Evolutionary conservation across 1,140 invertebrate genomes (phyloP).

Genomic region (Bradynema listronoti): DNA sequence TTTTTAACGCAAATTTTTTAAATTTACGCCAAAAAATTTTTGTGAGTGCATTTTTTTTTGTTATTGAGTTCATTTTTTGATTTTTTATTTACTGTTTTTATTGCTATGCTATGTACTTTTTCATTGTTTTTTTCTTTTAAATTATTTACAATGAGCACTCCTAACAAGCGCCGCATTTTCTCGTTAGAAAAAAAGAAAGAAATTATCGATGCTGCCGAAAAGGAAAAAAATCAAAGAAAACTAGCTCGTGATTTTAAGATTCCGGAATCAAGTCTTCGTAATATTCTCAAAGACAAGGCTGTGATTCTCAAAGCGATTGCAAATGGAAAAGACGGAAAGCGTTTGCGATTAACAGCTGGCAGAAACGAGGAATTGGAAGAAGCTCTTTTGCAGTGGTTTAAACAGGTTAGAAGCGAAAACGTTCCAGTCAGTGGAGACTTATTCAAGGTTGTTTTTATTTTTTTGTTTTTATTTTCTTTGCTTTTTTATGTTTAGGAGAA

Average conservation of each 20-base stretch:
- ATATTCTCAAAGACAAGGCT: not conserved
- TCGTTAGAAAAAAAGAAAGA: not conserved
- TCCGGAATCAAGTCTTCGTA: not conserved
- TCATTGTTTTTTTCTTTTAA: too few species aligned
- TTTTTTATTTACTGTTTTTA: too few species aligned
- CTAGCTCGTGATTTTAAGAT: not conserved
- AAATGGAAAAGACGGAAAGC: not conserved
- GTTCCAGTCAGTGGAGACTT: not conserved
- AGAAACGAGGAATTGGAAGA: conserved; percentile 2
- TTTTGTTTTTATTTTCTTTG: too few species aligned
- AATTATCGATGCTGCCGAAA: not conserved
- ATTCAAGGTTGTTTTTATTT: not conserved
- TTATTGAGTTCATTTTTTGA: too few species aligned
- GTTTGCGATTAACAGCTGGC: not conserved
- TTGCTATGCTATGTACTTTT: too few species aligned
- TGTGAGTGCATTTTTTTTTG: too few species aligned
- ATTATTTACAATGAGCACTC: too few species aligned
- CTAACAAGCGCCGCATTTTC: not conserved
- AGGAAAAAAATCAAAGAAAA: not conserved
- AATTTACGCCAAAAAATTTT: too few species aligned
- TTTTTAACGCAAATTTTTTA: too few species aligned
- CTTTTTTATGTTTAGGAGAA: too few species aligned
- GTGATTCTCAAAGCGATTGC: conserved; percentile 3
- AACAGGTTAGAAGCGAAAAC: not conserved
- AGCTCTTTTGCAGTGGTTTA: not conserved